These are phyloP conservation scores for Erythrocebus patas DNA, from an alignment of 2,113 vertebrate genomes.

Conservation along the genomic window DNA sequence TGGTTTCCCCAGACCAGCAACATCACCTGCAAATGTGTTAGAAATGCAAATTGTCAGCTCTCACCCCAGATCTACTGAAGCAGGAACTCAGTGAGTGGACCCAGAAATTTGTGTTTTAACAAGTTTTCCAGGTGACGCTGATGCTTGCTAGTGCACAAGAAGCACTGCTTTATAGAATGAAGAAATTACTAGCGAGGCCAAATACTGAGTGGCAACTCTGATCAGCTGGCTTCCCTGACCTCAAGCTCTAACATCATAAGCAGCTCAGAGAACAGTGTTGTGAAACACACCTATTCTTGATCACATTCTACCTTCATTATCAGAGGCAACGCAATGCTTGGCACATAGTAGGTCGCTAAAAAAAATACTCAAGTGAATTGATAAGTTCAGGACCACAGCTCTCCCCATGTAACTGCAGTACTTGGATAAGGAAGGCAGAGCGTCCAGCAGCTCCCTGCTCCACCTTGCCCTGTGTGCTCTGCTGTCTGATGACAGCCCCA, in stretches of 20 bases:
- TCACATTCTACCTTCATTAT: neutral
- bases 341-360: neutral
- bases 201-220: neutral
- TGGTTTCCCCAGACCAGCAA: neutral
- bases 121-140: neutral
- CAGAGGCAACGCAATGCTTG: neutral
- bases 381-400: accelerated
- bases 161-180: neutral
- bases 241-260: neutral
- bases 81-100: neutral
- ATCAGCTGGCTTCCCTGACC: too few species aligned
- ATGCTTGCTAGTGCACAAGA: neutral
- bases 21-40: neutral
- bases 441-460: too few species aligned
- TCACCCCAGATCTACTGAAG: neutral
- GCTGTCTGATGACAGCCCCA: accelerated
- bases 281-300: neutral
- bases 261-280: neutral
- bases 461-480: too few species aligned
- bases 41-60: neutral
- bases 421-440: neutral
- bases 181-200: neutral
- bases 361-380: neutral
- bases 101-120: neutral
- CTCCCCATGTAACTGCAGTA: accelerated